Conservation (phyloP, 2,113 vertebrate species). For the Phaethon lepturus region DNA sequence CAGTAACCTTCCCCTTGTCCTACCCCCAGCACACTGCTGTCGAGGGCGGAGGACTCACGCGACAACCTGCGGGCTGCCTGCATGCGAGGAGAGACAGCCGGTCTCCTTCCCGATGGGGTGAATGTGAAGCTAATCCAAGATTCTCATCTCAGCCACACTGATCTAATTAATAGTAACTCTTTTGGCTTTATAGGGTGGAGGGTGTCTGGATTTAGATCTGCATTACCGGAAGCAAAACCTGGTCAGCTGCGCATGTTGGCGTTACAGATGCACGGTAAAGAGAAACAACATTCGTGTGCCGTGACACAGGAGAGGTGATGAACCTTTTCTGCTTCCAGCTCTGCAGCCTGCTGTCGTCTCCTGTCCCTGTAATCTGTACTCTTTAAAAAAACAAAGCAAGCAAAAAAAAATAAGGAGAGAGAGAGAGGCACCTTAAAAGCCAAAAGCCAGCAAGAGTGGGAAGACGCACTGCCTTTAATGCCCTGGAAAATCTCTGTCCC, state of each 20-base stretch:
- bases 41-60: fast-evolving
- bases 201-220: slow-evolving; percentile 9
- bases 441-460: background rate
- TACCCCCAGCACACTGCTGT: background rate
- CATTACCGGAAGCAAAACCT: background rate
- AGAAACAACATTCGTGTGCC: background rate
- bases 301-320: background rate
- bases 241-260: background rate
- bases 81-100: background rate
- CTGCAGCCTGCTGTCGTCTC: background rate
- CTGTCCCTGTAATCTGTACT: background rate
- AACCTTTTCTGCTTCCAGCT: background rate
- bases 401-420: background rate
- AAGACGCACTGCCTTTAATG: background rate
- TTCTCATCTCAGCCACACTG: slow-evolving; percentile 17
- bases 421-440: background rate
- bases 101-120: background rate
- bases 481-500: background rate
- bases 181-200: background rate
- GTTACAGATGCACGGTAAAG: background rate
- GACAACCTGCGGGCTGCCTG: background rate
- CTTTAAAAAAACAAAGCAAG: background rate
- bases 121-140: slow-evolving; percentile 48
- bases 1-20: background rate
- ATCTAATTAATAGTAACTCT: slow-evolving; percentile 55